A percentile compares a stretch with the other conserved stretches of the same genome.
Conservation (phyloP, 2,888 invertebrate species). For the Sarcophaga rosellei region DNA sequence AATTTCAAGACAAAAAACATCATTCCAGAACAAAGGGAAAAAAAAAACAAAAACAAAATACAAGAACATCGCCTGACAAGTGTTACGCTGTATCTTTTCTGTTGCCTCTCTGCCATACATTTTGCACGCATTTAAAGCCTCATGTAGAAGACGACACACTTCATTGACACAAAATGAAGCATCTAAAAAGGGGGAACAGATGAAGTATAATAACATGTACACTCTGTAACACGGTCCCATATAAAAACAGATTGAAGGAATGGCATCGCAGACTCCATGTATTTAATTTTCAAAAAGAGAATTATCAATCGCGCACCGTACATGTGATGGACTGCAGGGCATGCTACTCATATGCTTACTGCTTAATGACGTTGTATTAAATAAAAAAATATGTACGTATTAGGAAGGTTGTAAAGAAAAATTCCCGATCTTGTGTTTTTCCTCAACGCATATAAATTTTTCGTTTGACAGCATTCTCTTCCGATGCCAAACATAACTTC, state of each 20-base stretch:
- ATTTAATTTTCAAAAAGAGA: slow-evolving; percentile 48
- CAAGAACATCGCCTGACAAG: slow-evolving; percentile 60
- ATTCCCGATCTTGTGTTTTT: too few species aligned
- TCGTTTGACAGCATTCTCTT: accelerated
- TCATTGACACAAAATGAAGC: slow-evolving; percentile 63
- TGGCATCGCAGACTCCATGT: background rate
- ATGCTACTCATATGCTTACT: slow-evolving; percentile 36
- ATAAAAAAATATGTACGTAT: background rate
- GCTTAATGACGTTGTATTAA: background rate
- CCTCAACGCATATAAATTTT: too few species aligned
- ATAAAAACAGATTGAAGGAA: background rate
- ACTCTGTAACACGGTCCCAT: slow-evolving; percentile 18
- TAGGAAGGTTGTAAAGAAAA: background rate
- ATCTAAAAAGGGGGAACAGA: background rate
- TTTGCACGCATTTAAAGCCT: slow-evolving; percentile 65
- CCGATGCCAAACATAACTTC: too few species aligned
- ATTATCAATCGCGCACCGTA: slow-evolving; percentile 9
- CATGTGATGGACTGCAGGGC: slow-evolving; percentile 48
- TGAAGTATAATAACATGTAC: background rate
- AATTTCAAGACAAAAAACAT: slow-evolving; percentile 18
- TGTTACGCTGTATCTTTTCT: slow-evolving; percentile 29
- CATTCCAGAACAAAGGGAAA: slow-evolving; percentile 38
- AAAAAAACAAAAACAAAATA: slow-evolving; percentile 1
- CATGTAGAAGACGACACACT: slow-evolving; percentile 65
- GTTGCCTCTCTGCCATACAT: slow-evolving; percentile 48